Percentiles rank a stretch among this genome's conserved stretches.
phyloP scores from a whole-genome alignment of 2,888 invertebrate species.

The Xylota segnis region DNA sequence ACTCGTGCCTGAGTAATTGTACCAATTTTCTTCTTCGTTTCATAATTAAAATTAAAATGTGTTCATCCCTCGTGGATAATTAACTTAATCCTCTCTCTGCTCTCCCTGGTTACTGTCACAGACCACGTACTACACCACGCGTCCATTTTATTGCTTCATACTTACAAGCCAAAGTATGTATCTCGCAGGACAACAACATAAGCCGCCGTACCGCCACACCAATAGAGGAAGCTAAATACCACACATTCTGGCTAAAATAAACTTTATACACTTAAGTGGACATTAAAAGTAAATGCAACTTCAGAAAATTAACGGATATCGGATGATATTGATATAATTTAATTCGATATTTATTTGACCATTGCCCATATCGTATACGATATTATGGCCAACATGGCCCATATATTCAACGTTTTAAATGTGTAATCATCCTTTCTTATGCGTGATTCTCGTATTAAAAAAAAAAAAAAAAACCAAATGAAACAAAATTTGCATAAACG shows the following conservation, averaged over 20 bases:
- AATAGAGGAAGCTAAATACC: constrained; percentile 35
- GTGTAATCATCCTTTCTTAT: constrained; percentile 38
- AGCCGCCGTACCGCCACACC: neutral
- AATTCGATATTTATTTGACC: constrained; percentile 61
- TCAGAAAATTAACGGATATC: constrained; percentile 53
- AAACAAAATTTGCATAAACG: constrained; percentile 69
- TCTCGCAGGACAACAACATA: neutral
- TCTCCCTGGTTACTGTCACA: constrained; percentile 6
- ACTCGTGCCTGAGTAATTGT: constrained; percentile 56
- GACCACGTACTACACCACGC: constrained; percentile 48
- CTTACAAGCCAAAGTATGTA: constrained; percentile 12
- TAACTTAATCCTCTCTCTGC: constrained; percentile 48
- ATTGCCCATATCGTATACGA: constrained; percentile 60
- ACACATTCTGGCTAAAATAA: constrained; percentile 24
- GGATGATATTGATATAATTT: constrained; percentile 56
- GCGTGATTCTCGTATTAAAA: constrained; percentile 24
- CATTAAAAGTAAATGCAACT: constrained; percentile 65
- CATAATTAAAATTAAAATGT: constrained; percentile 76
- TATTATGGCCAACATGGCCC: constrained; percentile 58
- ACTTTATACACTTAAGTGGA: constrained; percentile 49
- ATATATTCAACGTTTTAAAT: constrained; percentile 68
- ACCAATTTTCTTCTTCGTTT: constrained; percentile 60
- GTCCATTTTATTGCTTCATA: constrained; percentile 63
- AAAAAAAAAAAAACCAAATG: too few species aligned
- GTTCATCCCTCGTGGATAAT: constrained; percentile 74